These are phyloP conservation scores for Julus scanicus DNA, from an alignment of 2,888 invertebrate genomes.

Conservation along the genomic window DNA sequence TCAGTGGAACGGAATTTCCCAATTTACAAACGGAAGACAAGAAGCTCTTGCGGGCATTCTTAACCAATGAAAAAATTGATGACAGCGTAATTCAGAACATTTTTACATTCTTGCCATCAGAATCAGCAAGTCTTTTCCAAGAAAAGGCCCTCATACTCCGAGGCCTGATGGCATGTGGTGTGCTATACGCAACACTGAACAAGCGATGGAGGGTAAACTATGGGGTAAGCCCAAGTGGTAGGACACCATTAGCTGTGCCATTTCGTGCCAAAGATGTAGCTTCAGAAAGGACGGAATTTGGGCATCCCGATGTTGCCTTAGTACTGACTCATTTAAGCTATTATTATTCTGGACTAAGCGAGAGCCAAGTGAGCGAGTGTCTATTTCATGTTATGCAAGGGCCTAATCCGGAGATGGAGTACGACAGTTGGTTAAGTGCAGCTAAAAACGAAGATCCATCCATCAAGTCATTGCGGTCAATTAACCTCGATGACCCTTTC, in stretches of 20 bases:
- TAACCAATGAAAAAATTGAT: not conserved
- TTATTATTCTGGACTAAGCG: not conserved
- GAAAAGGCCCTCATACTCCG: conserved; percentile 40
- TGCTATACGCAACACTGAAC: not conserved
- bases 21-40: not conserved
- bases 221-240: not conserved
- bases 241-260: not conserved
- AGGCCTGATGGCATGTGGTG: not conserved
- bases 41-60: not conserved
- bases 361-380: not conserved
- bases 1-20: conserved; percentile 32
- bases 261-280: not conserved
- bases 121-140: not conserved
- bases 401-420: not conserved
- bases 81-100: not conserved
- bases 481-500: not conserved
- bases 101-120: not conserved
- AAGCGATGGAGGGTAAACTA: conserved; percentile 46
- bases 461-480: not conserved
- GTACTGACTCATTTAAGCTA: not conserved
- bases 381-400: not conserved
- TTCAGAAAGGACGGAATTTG: not conserved
- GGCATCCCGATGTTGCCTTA: not conserved
- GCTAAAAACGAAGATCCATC: not conserved
- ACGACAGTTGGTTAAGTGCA: not conserved